These are phyloP conservation scores for Astyanax mexicanus DNA, from an alignment of 2,797 vertebrate species.

Conservation along the genomic window DNA sequence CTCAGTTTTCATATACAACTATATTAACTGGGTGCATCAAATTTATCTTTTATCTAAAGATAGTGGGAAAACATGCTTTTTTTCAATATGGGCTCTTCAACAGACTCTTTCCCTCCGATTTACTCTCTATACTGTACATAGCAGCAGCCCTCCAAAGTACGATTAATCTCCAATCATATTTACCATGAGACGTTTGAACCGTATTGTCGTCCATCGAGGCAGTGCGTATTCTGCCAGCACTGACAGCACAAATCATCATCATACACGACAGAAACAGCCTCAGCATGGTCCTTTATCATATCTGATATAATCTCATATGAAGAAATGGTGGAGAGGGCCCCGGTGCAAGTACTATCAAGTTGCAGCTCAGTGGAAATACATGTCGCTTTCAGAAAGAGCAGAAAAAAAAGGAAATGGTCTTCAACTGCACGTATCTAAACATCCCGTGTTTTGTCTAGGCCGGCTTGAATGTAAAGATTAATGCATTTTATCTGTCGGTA, in stretches of 20 bases:
- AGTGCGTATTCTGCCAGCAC: conserved; percentile 74
- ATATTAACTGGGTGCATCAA: too few species aligned
- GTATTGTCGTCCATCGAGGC: conserved; percentile 76
- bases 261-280: conserved; percentile 76
- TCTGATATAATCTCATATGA: conserved; percentile 13
- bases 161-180: conserved; percentile 78
- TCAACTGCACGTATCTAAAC: conserved; percentile 25
- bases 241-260: conserved; percentile 80
- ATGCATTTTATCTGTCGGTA: conserved; percentile 54
- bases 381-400: conserved; percentile 8
- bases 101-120: conserved; percentile 48
- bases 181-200: conserved; percentile 76
- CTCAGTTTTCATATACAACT: too few species aligned
- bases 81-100: conserved; percentile 7
- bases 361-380: conserved; percentile 18
- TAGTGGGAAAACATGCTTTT: not conserved
- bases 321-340: conserved; percentile 34
- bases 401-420: not conserved
- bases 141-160: conserved; percentile 67
- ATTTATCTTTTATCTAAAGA: conserved; percentile 21
- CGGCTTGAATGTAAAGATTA: conserved; percentile 31
- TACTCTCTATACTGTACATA: conserved; percentile 60
- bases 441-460: conserved; percentile 41
- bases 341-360: conserved; percentile 39
- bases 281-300: conserved; percentile 42